phyloP scores from a whole-genome alignment of 1,140 invertebrate genomes.

The Bombus ignitus region DNA sequence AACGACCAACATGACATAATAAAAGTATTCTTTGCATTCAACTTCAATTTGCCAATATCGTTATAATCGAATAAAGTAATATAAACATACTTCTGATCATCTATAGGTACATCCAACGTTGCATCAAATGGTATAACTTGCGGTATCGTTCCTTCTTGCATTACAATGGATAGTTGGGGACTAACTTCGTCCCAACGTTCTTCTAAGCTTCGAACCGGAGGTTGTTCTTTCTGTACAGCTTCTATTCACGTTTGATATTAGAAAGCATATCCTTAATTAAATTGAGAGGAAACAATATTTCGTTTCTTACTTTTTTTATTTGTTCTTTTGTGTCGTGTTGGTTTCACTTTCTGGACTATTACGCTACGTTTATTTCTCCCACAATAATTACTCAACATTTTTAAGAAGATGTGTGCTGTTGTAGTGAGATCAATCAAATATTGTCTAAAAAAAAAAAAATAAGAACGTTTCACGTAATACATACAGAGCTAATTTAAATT shows the following conservation, averaged over 20 bases:
- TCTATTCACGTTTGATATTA: conserved; percentile 35
- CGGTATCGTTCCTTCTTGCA: conserved; percentile 84
- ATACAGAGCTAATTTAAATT: not conserved
- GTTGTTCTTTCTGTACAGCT: conserved; percentile 68
- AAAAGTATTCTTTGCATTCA: not conserved
- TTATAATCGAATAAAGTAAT: not conserved
- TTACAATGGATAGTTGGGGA: conserved; percentile 87
- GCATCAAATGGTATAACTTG: conserved; percentile 93
- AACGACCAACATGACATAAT: not conserved
- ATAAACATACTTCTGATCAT: conserved; percentile 92
- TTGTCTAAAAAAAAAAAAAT: conserved; percentile 81
- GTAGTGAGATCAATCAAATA: conserved; percentile 95
- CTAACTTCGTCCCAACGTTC: conserved; percentile 89
- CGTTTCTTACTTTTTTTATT: conserved; percentile 81
- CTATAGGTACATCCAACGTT: conserved; percentile 90
- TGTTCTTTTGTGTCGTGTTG: conserved; percentile 82
- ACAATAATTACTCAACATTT: conserved; percentile 93
- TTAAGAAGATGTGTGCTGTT: conserved; percentile 95
- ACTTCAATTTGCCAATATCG: not conserved
- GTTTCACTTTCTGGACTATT: conserved; percentile 88
- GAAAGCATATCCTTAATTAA: not conserved
- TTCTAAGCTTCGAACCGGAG: conserved; percentile 79
- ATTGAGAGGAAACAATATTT: not conserved
- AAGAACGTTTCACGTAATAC: not conserved
- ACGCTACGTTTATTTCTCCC: conserved; percentile 85